Conservation (phyloP, 2,113 vertebrate species). For the Urocolius indicus region DNA sequence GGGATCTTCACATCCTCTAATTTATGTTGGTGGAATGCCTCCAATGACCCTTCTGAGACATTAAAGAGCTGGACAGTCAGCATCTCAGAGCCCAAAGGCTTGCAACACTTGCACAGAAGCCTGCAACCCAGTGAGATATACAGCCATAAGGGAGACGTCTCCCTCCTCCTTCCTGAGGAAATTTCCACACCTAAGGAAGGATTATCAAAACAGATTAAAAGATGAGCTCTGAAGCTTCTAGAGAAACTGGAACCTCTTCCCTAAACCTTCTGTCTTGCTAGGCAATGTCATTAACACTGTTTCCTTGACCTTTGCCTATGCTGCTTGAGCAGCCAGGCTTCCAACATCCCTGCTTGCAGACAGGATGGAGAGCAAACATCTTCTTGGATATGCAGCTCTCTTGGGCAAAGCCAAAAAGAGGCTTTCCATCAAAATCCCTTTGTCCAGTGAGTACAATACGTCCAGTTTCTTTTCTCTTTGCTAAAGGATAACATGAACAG, state of each 20-base stretch:
- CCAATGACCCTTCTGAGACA: not conserved
- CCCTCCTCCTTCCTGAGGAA: not conserved
- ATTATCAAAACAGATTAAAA: not conserved
- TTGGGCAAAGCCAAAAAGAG: not conserved
- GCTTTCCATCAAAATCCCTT: not conserved
- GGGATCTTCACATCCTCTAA: not conserved
- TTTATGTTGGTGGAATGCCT: not conserved
- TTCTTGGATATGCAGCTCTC: not conserved
- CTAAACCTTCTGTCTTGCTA: not conserved
- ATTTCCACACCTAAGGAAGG: not conserved
- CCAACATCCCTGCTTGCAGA: not conserved
- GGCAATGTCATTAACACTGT: not conserved
- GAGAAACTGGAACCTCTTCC: not conserved
- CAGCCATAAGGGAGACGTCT: not conserved
- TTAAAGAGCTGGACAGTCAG: not conserved
- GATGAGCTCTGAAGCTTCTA: not conserved
- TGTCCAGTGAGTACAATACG: rapidly evolving
- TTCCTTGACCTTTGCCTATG: not conserved
- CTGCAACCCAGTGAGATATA: not conserved
- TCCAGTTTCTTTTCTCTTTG: not conserved
- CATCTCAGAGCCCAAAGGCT: not conserved
- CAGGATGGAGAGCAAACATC: rapidly evolving
- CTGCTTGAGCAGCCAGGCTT: not conserved
- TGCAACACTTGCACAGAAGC: not conserved
- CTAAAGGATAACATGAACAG: not conserved